Conservation (phyloP, 2,113 vertebrate species). For the Mola mola region DNA sequence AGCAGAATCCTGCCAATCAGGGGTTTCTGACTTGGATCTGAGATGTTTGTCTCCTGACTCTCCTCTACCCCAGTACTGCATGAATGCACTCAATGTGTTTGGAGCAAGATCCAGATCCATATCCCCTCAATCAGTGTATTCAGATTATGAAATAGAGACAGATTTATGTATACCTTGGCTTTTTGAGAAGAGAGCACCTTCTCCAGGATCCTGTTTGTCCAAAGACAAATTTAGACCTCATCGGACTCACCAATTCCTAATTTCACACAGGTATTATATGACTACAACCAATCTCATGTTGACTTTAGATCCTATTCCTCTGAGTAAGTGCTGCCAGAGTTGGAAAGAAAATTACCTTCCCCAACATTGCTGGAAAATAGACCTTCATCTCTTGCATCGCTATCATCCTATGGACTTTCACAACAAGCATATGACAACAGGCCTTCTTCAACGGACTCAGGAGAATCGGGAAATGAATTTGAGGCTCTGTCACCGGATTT, state of each 20-base stretch:
- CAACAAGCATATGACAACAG: slow-evolving; percentile 26
- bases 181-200: slow-evolving; percentile 44
- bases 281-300: background rate
- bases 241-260: slow-evolving; percentile 70
- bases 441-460: slow-evolving; percentile 62
- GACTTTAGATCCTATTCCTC: slow-evolving; percentile 43
- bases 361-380: slow-evolving; percentile 14
- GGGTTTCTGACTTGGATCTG: slow-evolving; percentile 1
- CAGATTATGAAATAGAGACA: slow-evolving; percentile 40
- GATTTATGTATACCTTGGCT: slow-evolving; percentile 15
- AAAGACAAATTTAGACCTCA: slow-evolving; percentile 26
- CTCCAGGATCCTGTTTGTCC: slow-evolving; percentile 45
- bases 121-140: slow-evolving; percentile 39
- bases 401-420: slow-evolving; percentile 3
- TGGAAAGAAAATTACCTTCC: slow-evolving; percentile 17
- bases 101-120: slow-evolving; percentile 16
- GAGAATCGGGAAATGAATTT: slow-evolving; percentile 47
- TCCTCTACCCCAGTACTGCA: slow-evolving; percentile 33
- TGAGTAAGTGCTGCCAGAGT: slow-evolving; percentile 47
- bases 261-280: slow-evolving; percentile 18
- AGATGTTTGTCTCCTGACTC: slow-evolving; percentile 58
- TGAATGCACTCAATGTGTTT: background rate
- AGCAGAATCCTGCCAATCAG: slow-evolving; percentile 25
- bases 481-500: slow-evolving; percentile 58
- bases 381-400: slow-evolving; percentile 50